Evolutionary conservation across 2,888 invertebrate species (phyloP), one percentile per base, ranked within the genome.

Genomic region (Oscheius sp.): DNA sequence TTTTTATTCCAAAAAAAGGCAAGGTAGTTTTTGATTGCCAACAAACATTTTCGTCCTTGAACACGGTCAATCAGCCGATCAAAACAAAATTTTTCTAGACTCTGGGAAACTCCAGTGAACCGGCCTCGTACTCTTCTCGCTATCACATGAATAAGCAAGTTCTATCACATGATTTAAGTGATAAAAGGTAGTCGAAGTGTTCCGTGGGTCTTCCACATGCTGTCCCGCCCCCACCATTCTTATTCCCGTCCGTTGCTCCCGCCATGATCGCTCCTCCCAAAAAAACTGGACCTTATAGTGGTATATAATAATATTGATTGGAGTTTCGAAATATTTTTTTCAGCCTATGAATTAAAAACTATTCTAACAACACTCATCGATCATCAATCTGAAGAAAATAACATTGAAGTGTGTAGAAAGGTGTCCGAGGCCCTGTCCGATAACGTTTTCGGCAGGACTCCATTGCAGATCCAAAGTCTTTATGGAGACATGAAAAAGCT

Each of bases 401-500:
- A 32, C 6, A 32, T 22, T 2, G 33, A 33, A 54, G 54, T 54
- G 33, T 54, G 36, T 20, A n/a, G 54, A 17, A 54, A 54, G 20
- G 54, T 54, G 2, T 54, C 54, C 33, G 54, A 54, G 32, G 54
- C 54, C 4, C 17, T 54, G 33, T 32, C 54, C 2, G 54, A 54
- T 2, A 54, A 54, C 20, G 54, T 54, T 5, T 54, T 54, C 20
- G 54, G 54, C 17, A 32, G 54, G 4, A 54, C 54, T 5, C 54
- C 54, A 1, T 20, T 54, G 5, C 54, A 54, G 22, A 54, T 54
- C 36, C 54, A 54, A 24, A 33, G 12, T n/a, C 54, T 54, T 20
- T 54, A 54, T 22, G 54, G 54, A 12, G 54, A 54, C 12, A 22
- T 54, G 33, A 54, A 32, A 22, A 54, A 54, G 17, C 33, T 54